Base-by-base conservation (phyloP, 92 coral and sea anemone species). In the Metridium senile region DNA sequence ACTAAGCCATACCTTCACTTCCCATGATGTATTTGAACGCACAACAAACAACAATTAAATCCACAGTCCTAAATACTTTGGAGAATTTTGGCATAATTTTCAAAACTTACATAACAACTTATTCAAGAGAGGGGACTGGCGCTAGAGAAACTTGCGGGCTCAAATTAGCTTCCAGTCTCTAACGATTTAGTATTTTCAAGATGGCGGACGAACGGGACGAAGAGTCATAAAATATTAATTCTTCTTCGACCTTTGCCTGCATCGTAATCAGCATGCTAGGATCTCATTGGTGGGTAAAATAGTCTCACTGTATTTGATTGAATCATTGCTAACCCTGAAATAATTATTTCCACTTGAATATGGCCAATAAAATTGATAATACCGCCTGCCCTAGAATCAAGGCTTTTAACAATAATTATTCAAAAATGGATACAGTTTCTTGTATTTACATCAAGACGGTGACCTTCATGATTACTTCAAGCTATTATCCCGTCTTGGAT, bases 1-100 rank as follows among this genome's bases (percentile, higher is more conserved):
- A 17, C 33, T 56, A 53, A 78, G 31, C 30, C 76, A 29, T 43
- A 78, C 83, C 83, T 68, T 78, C 83, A 68, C 83, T 78, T 33
- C 83, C 83, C 83, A 78, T 78, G 39, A 18, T 31, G 9, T 6
- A 26, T 30, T 22, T 56, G 20, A 31, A 28, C 34, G 28, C 75
- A 25, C 25, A 66, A 1, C 52, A 53, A 31, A 31, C n/a, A 30
- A 31, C 26, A 20, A 72, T 39, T 52, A 54, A 19, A 19, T 59
- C 20, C 49, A 22, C 56, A 20, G 46, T 30, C 76, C 11, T 30
- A 3, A 52, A 53, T 34, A 72, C 33, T 23, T 49, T 20, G 34
- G 1, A 26, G 30, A 53, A 53, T 51, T 31, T 71, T n/a, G 28
- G 75, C 64, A 71, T 71, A 71, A 71, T 28, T 47, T 72, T 10